Base-by-base conservation (phyloP, 2,888 invertebrate species). In the Melanargia galathea region DNA sequence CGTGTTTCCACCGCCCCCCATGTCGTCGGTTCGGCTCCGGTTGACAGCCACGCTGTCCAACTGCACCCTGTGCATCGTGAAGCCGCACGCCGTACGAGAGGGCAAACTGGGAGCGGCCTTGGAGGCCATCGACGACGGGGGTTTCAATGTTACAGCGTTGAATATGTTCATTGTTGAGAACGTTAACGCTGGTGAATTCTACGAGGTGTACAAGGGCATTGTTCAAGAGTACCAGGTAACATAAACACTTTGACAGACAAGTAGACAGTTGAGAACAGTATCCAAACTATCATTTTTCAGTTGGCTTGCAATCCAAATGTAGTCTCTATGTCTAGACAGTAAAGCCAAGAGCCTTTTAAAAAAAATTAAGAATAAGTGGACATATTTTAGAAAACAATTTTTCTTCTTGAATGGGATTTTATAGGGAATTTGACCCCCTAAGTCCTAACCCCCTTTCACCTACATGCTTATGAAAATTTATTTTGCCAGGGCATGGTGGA, bases 131-230 rank as follows among this genome's bases (percentile, higher is more conserved):
- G 93, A 93, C 64, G 94, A 95, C n/a, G 93, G 94, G 61, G 95
- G 95, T 1, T 98, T 96, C 76, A 92, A 93, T 51, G 93, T 98
- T 48, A 94, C 95, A 0, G 97, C 96, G 0, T 88, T 98, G 66
- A 95, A 96, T 82, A 95, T 96, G 93, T 93, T 95, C 71, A 92
- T 94, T 65, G 91, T 98, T 73, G 96, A 96, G 73, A 94, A 94
- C 67, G 93, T 95, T 0, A 96, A 97, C 81, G 97, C 97, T 5
- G 96, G 97, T 73, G 97, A 98, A 81, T 98, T 98, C 86, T 94
- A 96, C 77, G 98, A 98, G 87, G 95, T 98, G 3, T 98, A 98
- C 83, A 97, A 97, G 81, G 97, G 97, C 1, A 96, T 97, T 58
- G 92, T 97, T 40, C 93, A 94, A 0, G 96, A 97, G 75, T 96